phyloP scores from a whole-genome alignment of 2,113 vertebrate species.

The Ammospiza nelsoni region DNA sequence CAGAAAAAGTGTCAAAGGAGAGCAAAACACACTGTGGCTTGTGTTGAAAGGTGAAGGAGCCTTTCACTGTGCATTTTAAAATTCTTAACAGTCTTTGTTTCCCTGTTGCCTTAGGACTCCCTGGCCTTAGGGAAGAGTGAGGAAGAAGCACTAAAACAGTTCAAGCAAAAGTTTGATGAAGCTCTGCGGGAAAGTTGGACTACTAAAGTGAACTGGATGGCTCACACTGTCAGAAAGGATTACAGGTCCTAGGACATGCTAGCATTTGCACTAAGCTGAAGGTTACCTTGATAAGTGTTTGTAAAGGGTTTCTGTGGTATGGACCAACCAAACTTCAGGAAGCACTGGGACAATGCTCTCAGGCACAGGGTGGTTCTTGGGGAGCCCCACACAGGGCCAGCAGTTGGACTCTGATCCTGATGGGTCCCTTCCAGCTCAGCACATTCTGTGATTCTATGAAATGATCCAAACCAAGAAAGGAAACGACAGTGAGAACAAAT shows the following conservation, averaged over 20 bases:
- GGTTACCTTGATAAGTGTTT: slow-evolving; percentile 60
- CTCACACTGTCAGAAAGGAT: slow-evolving; percentile 98
- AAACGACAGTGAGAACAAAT: not conserved
- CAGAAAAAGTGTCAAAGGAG: not conserved
- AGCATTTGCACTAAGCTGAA: slow-evolving; percentile 77
- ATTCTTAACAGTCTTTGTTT: not conserved
- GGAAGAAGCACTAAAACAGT: slow-evolving; percentile 96
- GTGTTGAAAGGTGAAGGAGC: not conserved
- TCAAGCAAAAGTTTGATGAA: slow-evolving; percentile 98
- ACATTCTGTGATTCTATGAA: not conserved
- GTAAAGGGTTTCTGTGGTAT: slow-evolving; percentile 46
- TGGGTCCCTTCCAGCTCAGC: not conserved
- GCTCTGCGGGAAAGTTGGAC: slow-evolving; percentile 98
- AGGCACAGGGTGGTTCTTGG: not conserved
- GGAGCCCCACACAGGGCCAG: not conserved
- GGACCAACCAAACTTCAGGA: slow-evolving; percentile 14
- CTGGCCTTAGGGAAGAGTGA: slow-evolving; percentile 96
- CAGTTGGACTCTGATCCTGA: not conserved
- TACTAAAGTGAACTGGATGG: slow-evolving; percentile 99
- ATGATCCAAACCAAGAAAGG: slow-evolving; percentile 4
- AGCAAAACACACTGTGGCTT: not conserved
- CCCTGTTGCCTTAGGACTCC: slow-evolving; percentile 82
- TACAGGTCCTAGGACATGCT: slow-evolving; percentile 85
- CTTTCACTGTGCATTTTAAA: not conserved
- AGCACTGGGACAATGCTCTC: not conserved